Percentiles rank a stretch among this genome's conserved stretches.
phyloP scores from a whole-genome alignment of 2,113 vertebrate species.

The Verasper variegatus region DNA sequence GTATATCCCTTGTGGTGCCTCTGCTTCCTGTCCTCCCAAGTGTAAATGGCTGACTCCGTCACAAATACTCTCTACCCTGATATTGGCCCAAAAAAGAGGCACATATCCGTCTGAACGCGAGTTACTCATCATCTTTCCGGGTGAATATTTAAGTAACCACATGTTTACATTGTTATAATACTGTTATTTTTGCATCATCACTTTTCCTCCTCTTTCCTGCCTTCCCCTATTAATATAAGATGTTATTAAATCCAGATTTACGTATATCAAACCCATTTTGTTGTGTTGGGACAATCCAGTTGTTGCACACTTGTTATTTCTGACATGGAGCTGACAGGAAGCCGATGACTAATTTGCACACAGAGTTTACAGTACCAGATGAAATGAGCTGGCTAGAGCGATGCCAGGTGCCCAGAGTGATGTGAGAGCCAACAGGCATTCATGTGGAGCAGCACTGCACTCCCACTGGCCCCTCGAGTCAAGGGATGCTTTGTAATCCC shows the following conservation, averaged over 20 bases:
- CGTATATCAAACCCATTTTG: slow-evolving; percentile 7
- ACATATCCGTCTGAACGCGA: slow-evolving; percentile 5
- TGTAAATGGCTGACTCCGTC: slow-evolving; percentile 20
- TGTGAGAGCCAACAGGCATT: slow-evolving; percentile 38
- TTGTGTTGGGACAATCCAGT: not conserved
- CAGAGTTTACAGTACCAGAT: slow-evolving; percentile 25
- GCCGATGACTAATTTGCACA: slow-evolving; percentile 35
- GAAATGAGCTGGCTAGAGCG: slow-evolving; percentile 29
- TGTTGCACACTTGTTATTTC: slow-evolving; percentile 35
- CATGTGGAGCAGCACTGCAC: slow-evolving; percentile 26
- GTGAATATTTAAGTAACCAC: too few relatives aligned
- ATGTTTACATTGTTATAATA: too few relatives aligned
- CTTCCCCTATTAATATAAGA: too few relatives aligned
- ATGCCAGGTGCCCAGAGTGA: slow-evolving; percentile 43
- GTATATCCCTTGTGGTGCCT: slow-evolving; percentile 47
- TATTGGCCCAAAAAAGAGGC: not conserved
- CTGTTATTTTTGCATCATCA: too few relatives aligned
- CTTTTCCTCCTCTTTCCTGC: too few relatives aligned
- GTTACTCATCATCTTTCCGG: not conserved
- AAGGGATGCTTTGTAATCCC: slow-evolving; percentile 64
- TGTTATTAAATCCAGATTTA: not conserved
- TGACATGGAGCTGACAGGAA: slow-evolving; percentile 45
- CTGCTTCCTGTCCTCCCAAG: slow-evolving; percentile 30
- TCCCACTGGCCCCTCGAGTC: slow-evolving; percentile 50
- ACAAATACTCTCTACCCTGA: slow-evolving; percentile 27